Percentiles rank a stretch among this genome's conserved stretches.
Conservation (phyloP, 2,888 invertebrate species). For the Acanthococcus lagerstroemiae region DNA sequence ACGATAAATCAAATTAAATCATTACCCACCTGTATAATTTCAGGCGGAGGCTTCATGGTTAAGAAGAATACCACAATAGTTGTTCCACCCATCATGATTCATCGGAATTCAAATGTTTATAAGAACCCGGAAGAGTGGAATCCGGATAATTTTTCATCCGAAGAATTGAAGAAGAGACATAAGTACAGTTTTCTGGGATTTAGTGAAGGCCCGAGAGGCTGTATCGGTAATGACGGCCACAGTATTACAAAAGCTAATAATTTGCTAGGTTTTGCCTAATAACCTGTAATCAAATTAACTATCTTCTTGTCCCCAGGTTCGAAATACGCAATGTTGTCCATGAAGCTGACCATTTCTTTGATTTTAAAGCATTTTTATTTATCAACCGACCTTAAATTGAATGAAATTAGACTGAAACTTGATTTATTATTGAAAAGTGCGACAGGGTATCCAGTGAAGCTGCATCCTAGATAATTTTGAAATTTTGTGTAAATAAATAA, state of each 20-base stretch:
- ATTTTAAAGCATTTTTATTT: conserved; percentile 34
- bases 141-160: conserved; percentile 34
- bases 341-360: conserved; percentile 35
- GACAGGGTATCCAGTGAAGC: conserved; percentile 33
- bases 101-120: conserved; percentile 33
- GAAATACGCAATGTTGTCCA: conserved; percentile 36
- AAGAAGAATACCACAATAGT: conserved; percentile 34
- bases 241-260: too few relatives aligned
- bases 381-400: conserved; percentile 33
- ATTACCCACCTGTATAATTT: too few relatives aligned
- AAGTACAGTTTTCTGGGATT: conserved; percentile 36
- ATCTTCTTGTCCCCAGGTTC: too few relatives aligned
- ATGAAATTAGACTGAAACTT: conserved; percentile 35
- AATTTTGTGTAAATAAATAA: too few relatives aligned
- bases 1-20: too few relatives aligned
- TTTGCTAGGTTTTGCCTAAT: too few relatives aligned
- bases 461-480: conserved; percentile 29
- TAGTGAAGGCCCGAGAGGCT: conserved; percentile 36
- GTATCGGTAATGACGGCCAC: conserved; percentile 36
- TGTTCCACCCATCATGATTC: conserved; percentile 34
- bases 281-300: too few relatives aligned
- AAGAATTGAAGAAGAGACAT: conserved; percentile 33
- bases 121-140: conserved; percentile 34
- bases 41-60: conserved; percentile 28
- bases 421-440: conserved; percentile 35